Percentiles rank a stretch among this genome's conserved stretches.
Evolutionary conservation across 2,888 invertebrate species (phyloP).

Genomic region (Auanema freiburgensis): DNA sequence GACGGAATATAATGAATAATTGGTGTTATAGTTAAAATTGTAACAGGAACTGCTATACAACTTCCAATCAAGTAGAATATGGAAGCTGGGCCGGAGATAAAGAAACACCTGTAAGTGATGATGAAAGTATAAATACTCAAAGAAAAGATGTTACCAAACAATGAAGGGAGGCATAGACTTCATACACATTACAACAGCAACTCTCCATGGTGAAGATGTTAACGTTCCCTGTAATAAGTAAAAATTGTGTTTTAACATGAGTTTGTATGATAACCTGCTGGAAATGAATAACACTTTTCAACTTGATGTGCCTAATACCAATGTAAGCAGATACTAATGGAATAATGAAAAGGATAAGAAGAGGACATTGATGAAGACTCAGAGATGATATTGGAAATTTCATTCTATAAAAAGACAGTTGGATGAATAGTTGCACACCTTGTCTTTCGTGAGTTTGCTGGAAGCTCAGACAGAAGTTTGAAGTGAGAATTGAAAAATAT

Average conservation of each 20-base stretch:
- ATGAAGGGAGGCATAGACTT: slow-evolving; percentile 37
- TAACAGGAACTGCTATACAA: slow-evolving; percentile 32
- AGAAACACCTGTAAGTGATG: slow-evolving; percentile 22
- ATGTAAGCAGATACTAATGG: slow-evolving; percentile 36
- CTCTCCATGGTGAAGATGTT: slow-evolving; percentile 45
- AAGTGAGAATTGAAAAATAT: no score
- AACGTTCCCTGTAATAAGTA: slow-evolving; percentile 35
- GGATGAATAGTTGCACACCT: no score
- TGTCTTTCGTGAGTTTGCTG: no score
- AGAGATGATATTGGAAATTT: no score
- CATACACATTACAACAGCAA: slow-evolving; percentile 40
- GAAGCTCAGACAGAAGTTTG: no score
- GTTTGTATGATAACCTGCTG: slow-evolving; percentile 29
- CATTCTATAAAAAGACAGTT: no score
- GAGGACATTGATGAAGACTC: slow-evolving; percentile 28
- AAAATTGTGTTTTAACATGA: not conserved
- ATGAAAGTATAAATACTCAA: not conserved
- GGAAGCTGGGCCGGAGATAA: slow-evolving; percentile 27
- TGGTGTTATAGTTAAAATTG: slow-evolving; percentile 31
- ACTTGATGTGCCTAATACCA: slow-evolving; percentile 28
- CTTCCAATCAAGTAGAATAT: slow-evolving; percentile 37
- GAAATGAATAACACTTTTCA: slow-evolving; percentile 42
- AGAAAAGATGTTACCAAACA: slow-evolving; percentile 25
- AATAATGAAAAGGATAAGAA: slow-evolving; percentile 31
- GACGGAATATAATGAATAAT: slow-evolving; percentile 50